Conservation (phyloP, 37 sponge, comb jelly and placozoan genomes). For the Halisarca cf. caerulea region DNA sequence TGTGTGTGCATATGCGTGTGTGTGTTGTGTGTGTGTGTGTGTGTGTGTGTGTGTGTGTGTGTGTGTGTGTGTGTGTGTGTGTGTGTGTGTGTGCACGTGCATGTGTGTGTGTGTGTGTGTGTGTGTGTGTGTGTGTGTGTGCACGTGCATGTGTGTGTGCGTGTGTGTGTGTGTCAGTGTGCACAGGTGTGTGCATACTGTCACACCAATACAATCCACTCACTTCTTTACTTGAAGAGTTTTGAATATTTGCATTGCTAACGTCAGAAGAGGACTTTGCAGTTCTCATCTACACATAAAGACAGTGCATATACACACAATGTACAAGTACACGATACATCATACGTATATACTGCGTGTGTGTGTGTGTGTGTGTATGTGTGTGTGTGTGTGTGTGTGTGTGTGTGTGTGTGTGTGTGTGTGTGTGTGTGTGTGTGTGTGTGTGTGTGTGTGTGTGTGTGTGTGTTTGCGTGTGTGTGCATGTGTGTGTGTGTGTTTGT, state of each 20-base stretch:
- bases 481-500: neutral
- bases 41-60: conserved; percentile 29
- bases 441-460: conserved; percentile 2
- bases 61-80: conserved; percentile 45
- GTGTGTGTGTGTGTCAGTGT: conserved; percentile 36
- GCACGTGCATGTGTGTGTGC: neutral
- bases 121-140: conserved; percentile 38
- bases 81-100: conserved; percentile 1
- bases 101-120: conserved; percentile 35
- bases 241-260: neutral
- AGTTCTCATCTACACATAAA: conserved; percentile 22
- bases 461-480: no score
- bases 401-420: no score
- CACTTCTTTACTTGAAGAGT: neutral
- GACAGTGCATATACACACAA: conserved; percentile 4
- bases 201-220: neutral
- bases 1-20: conserved; percentile 28
- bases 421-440: conserved; percentile 2
- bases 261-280: conserved; percentile 20
- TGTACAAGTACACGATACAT: neutral
- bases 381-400: neutral
- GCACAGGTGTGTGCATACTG: neutral
- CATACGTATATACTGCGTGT: no score
- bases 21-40: conserved; percentile 29
- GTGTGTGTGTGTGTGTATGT: conserved; percentile 6